Base-by-base conservation (phyloP, 2,888 invertebrate genomes). In the Anticlea derivata region DNA sequence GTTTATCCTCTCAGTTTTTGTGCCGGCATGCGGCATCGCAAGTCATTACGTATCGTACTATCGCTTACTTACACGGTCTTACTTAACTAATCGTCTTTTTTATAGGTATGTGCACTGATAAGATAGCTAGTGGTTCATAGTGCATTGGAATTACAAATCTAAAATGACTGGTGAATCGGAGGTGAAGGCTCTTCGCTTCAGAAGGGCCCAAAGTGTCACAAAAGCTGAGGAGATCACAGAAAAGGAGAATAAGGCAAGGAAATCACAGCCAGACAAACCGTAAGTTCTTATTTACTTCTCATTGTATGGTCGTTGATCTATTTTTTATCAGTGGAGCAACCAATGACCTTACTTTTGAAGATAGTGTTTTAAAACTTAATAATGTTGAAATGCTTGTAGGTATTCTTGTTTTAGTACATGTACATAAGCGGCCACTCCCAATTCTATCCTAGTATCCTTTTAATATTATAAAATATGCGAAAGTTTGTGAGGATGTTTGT, bases 141-240 rank as follows among this genome's bases (percentile, higher is more conserved):
- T 55, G 39, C 12, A 38, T 11, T 37, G 29, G 22, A 24, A 10
- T 7, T 30, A 17, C 20, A 12, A 2, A 20, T 34, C 22, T 5
- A 73, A 59, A 66, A 89, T 88, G 88, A 70, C 78, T 55, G 63
- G 74, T 13, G 87, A 86, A 59, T 50, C 73, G 20, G 91, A 93
- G 54, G 92, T 91, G 56, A 93, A 92, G 50, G 65, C 87, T 39
- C 79, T 94, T 43, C 92, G 95, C 24, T 92, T 93, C 64, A 91
- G 96, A 69, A 92, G 97, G 69, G 94, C 96, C 2, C 96, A 96
- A 76, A 97, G 97, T 87, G 96, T 96, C 24, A 96, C 97, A 4
- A 93, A 95, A 57, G 97, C 97, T 20, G 97, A 97, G 82, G 96
- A 97, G 85, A 96, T 97, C 57, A 93, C 94, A 58, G 94, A 94